These are phyloP conservation scores for Hyperoplus immaculatus DNA, from an alignment of 2,797 vertebrate species.

Conservation along the genomic window DNA sequence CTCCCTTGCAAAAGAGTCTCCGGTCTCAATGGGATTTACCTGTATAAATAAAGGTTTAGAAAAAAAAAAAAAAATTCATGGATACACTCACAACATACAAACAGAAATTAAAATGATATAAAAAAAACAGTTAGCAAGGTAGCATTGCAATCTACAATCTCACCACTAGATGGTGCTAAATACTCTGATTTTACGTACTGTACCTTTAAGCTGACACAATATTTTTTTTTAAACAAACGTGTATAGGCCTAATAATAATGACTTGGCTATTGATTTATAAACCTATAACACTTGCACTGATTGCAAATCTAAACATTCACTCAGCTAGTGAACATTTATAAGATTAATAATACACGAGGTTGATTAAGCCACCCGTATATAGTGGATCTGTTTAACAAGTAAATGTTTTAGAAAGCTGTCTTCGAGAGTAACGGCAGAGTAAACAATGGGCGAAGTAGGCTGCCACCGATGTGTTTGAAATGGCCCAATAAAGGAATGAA, in stretches of 20 bases:
- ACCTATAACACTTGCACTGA: neutral
- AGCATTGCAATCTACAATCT: no score
- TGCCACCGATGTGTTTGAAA: constrained; percentile 2
- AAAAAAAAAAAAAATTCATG: no score
- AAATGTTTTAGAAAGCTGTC: constrained; percentile 44
- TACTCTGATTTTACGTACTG: no score
- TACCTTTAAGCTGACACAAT: neutral
- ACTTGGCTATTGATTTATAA: constrained; percentile 10
- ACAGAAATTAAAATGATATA: no score
- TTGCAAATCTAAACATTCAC: constrained; percentile 10
- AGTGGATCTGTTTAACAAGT: constrained; percentile 33
- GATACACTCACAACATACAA: no score
- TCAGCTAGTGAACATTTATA: constrained; percentile 4
- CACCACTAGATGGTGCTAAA: no score
- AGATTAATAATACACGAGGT: constrained; percentile 20
- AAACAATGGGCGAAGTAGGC: constrained; percentile 20
- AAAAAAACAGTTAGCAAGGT: no score
- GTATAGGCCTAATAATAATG: constrained; percentile 22
- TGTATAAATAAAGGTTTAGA: no score
- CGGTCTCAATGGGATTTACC: no score
- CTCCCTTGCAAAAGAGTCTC: no score
- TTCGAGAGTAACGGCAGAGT: constrained; percentile 16
- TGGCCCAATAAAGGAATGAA: constrained; percentile 15
- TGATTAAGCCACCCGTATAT: constrained; percentile 47
- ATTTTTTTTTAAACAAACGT: neutral